A percentile compares a stretch with the other conserved stretches of the same genome.
Conservation (phyloP, 1,140 invertebrate genomes). For the Hestina assimilis region DNA sequence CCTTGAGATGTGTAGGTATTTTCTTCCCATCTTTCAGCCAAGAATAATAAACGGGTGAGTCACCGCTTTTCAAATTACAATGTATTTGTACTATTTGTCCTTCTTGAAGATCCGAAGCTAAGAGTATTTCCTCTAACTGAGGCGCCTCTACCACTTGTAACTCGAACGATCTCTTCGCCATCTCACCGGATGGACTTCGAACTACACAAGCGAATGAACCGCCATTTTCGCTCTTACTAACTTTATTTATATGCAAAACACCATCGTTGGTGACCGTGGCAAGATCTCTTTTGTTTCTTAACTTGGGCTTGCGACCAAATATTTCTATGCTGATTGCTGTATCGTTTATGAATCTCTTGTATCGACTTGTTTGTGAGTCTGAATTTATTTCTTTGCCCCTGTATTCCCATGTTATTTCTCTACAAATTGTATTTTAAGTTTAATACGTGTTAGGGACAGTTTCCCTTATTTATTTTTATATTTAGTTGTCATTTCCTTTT, state of each 20-base stretch:
- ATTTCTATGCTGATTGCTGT: constrained; percentile 60
- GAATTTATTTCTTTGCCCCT: constrained; percentile 66
- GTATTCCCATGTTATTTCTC: constrained; percentile 76
- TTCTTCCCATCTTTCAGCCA: constrained; percentile 92
- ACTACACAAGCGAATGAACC: constrained; percentile 92
- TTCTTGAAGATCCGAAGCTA: constrained; percentile 86
- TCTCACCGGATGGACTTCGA: constrained; percentile 86
- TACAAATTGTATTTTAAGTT: constrained; percentile 33
- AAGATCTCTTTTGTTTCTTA: constrained; percentile 62
- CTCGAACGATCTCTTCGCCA: constrained; percentile 83
- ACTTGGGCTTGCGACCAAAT: constrained; percentile 70
- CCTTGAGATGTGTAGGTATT: constrained; percentile 83
- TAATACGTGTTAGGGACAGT: not conserved
- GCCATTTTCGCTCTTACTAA: constrained; percentile 82
- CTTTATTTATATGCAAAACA: constrained; percentile 84
- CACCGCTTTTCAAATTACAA: constrained; percentile 93
- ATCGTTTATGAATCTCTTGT: constrained; percentile 51
- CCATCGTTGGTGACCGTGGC: constrained; percentile 53
- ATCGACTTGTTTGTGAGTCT: constrained; percentile 53
- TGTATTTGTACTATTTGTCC: constrained; percentile 93
- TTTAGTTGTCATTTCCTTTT: not conserved
- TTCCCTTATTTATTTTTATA: too few species aligned
- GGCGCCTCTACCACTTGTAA: constrained; percentile 87
- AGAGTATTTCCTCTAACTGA: constrained; percentile 79
- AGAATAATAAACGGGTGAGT: constrained; percentile 91